Percentiles rank a stretch among this genome's conserved stretches.
Conservation (phyloP, 2,888 invertebrate genomes). For the Latheticus oryzae region DNA sequence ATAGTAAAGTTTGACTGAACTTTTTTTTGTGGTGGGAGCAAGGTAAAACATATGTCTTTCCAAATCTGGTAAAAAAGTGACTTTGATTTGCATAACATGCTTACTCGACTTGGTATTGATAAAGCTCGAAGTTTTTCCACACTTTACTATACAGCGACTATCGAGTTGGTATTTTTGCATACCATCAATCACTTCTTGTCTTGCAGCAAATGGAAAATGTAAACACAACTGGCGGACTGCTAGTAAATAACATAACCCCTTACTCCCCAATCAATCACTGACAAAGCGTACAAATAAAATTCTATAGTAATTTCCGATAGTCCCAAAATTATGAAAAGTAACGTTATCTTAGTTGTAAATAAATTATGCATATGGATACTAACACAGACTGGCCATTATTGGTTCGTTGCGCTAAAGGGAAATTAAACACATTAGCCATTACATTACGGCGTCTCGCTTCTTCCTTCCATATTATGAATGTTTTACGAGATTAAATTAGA, state of each 20-base stretch:
- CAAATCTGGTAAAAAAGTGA: slow-evolving; percentile 10
- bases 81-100: slow-evolving; percentile 31
- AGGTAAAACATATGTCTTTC: not conserved
- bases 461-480: slow-evolving; percentile 44
- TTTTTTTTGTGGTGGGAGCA: too few species aligned
- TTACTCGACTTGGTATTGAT: slow-evolving; percentile 24
- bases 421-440: slow-evolving; percentile 47
- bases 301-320: slow-evolving; percentile 11
- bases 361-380: slow-evolving; percentile 43
- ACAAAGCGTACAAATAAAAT: too few species aligned
- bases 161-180: slow-evolving; percentile 13
- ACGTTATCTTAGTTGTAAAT: slow-evolving; percentile 15
- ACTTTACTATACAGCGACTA: slow-evolving; percentile 1
- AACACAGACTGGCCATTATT: slow-evolving; percentile 43
- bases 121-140: slow-evolving; percentile 9
- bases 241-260: slow-evolving; percentile 1
- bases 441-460: slow-evolving; percentile 41
- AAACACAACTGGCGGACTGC: slow-evolving; percentile 21
- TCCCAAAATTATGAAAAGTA: slow-evolving; percentile 2
- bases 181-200: slow-evolving; percentile 34
- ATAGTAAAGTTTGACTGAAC: too few species aligned
- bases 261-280: slow-evolving; percentile 35
- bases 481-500: slow-evolving; percentile 47
- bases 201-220: slow-evolving; percentile 20
- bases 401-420: slow-evolving; percentile 44